Base-by-base conservation (phyloP, 2,113 vertebrate genomes). In the Gopherus evgoodei region DNA sequence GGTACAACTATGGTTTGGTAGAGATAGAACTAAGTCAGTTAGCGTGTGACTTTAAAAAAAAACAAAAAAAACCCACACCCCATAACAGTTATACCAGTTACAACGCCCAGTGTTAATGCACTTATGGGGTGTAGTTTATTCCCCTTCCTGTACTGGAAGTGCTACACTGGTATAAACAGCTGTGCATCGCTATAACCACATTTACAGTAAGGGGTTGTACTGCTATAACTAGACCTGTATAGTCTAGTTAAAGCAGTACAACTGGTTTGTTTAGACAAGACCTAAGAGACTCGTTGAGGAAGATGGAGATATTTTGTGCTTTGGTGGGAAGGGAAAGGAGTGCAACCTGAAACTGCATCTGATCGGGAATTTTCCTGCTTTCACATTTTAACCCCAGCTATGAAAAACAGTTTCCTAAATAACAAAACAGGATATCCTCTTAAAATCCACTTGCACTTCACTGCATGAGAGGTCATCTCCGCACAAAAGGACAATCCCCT, bases 171-270 rank as follows among this genome's bases (percentile, higher is more conserved):
- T 95, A 95, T 90, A 95, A 95, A 83, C 91, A 78, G 4, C 96
- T 5, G 59, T 5, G 1, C 14, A 75, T 24, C 69, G 0, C 84
- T 4, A 1, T 93, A 95, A 96, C 95, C 95, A 92, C 84, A 16
- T 93, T 81, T 57, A 91, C 84, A 88, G 92, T 87, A 81, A 27
- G 19, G 62, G 78, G 89, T 0, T 96, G 89, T 5, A 2, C 2
- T 78, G 93, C 81, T 62, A 76, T 57, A 90, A 91, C 96, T 92
- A 89, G 3, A 57, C 85, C 11, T 1, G 59, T 88, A 95, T 95
- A 97, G 59, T 88, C 96, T 95, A 97, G 96, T 97, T 96, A 97
- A 97, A 95, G 95, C 96, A 91, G 95, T 94, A 87, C 91, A 87
- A 95, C 83, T 79, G 65, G 93, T 95, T 86, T 84, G 47, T 0